phyloP scores from a whole-genome alignment of 2,888 invertebrate species.

The Drosophila gaucha region DNA sequence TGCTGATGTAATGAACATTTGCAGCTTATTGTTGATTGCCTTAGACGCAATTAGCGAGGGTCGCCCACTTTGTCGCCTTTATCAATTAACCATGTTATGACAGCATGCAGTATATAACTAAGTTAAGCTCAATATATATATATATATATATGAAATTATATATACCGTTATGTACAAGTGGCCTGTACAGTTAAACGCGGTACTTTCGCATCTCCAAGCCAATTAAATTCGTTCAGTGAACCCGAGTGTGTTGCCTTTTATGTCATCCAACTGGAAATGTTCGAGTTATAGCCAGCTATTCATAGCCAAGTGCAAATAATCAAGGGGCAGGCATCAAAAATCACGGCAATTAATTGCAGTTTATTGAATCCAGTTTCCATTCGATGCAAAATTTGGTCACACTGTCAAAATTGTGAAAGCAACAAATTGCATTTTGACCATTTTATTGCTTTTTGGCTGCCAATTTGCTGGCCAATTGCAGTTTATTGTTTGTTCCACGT shows the following conservation, averaged over 20 bases:
- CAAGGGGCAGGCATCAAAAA: slow-evolving; percentile 23
- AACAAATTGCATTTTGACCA: slow-evolving; percentile 29
- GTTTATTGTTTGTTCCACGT: slow-evolving; percentile 8
- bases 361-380: slow-evolving; percentile 16
- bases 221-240: slow-evolving; percentile 72
- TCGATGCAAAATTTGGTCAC: slow-evolving; percentile 44
- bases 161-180: slow-evolving; percentile 6
- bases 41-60: slow-evolving; percentile 37
- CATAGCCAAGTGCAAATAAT: slow-evolving; percentile 25
- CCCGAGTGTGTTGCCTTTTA: slow-evolving; percentile 48
- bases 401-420: slow-evolving; percentile 15
- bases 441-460: slow-evolving; percentile 7
- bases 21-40: slow-evolving; percentile 23
- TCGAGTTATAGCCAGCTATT: slow-evolving; percentile 24
- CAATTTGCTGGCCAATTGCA: slow-evolving; percentile 24
- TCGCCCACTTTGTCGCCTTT: slow-evolving; percentile 39
- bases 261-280: slow-evolving; percentile 36
- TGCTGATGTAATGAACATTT: slow-evolving; percentile 35
- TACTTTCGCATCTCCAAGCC: slow-evolving; percentile 62
- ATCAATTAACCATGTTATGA: slow-evolving; percentile 53
- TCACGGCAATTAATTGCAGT: slow-evolving; percentile 60
- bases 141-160: neutral
- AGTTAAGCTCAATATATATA: neutral
- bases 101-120: slow-evolving; percentile 20
- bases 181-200: slow-evolving; percentile 42